A percentile compares a stretch with the other conserved stretches of the same genome.
These are phyloP conservation scores for Pelusios castaneus DNA, from an alignment of 2,113 vertebrate species.

Conservation along the genomic window DNA sequence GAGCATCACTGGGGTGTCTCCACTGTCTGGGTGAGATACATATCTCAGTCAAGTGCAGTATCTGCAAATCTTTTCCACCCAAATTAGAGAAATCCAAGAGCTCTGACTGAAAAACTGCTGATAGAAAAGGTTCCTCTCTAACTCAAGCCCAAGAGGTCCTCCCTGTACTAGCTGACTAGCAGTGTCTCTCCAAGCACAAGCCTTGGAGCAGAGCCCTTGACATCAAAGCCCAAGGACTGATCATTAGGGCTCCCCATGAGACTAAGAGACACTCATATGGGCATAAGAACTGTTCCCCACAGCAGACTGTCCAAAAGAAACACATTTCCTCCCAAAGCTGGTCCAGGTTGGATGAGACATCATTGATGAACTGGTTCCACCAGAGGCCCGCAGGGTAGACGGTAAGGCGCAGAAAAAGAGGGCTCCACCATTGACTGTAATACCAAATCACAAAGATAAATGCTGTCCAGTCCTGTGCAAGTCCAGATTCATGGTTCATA, in stretches of 20 bases:
- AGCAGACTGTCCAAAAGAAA: background rate
- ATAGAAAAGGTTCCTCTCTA: background rate
- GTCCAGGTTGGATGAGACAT: background rate
- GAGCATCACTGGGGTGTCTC: background rate
- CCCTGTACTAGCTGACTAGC: background rate
- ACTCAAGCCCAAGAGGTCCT: background rate
- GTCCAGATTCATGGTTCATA: too few species aligned
- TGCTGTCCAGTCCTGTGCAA: too few species aligned
- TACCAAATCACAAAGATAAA: too few species aligned
- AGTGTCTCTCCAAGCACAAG: background rate
- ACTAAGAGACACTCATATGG: too few species aligned
- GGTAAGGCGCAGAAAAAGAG: too few species aligned
- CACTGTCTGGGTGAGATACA: background rate
- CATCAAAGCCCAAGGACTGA: too few species aligned
- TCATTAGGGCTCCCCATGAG: too few species aligned
- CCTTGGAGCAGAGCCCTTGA: background rate
- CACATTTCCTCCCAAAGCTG: background rate
- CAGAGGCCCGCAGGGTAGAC: too few species aligned
- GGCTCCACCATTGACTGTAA: too few species aligned
- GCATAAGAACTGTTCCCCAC: background rate
- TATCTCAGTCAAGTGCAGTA: background rate
- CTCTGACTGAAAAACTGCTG: background rate
- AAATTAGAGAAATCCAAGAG: background rate
- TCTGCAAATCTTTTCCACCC: background rate
- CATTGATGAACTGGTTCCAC: too few species aligned